phyloP scores from a whole-genome alignment of 2,888 invertebrate genomes.

The Augiades crinisus region DNA sequence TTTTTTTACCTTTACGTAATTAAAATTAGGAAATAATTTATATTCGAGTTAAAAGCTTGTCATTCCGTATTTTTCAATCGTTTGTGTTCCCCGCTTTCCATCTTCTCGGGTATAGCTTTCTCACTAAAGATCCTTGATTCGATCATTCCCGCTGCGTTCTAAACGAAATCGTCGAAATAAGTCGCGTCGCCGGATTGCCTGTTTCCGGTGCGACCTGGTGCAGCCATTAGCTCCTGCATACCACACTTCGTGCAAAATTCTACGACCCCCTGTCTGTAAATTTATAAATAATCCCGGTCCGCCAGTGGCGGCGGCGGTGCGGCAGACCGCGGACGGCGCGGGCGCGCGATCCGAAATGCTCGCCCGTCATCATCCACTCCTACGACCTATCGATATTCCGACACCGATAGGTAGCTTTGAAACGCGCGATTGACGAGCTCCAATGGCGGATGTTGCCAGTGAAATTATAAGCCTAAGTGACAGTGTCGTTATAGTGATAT shows the following conservation, averaged over 20 bases:
- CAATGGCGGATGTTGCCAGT: constrained; percentile 6
- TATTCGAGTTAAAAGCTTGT: background rate
- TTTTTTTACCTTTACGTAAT: constrained; percentile 46
- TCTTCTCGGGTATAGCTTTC: background rate
- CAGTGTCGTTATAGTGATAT: constrained; percentile 29
- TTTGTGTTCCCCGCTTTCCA: background rate
- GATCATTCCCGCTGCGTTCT: background rate
- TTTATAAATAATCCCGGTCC: constrained; percentile 79
- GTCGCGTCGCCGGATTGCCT: constrained; percentile 19
- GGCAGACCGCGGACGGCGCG: constrained; percentile 79
- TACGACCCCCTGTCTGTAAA: constrained; percentile 80
- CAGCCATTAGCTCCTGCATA: constrained; percentile 63
- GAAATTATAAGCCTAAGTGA: constrained; percentile 10
- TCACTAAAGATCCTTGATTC: background rate
- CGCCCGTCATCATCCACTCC: constrained; percentile 63
- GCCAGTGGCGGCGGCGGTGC: constrained; percentile 79
- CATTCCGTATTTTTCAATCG: background rate
- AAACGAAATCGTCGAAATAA: background rate
- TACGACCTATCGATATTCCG: constrained; percentile 36
- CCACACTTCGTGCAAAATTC: constrained; percentile 73
- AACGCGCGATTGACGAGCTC: constrained; percentile 4
- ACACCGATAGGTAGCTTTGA: constrained; percentile 25
- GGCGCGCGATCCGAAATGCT: constrained; percentile 70
- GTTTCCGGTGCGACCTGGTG: constrained; percentile 67
- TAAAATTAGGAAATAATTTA: constrained; percentile 8